Evolutionary conservation across 2,113 vertebrate species (phyloP).

Genomic region (Notothenia rossii): DNA sequence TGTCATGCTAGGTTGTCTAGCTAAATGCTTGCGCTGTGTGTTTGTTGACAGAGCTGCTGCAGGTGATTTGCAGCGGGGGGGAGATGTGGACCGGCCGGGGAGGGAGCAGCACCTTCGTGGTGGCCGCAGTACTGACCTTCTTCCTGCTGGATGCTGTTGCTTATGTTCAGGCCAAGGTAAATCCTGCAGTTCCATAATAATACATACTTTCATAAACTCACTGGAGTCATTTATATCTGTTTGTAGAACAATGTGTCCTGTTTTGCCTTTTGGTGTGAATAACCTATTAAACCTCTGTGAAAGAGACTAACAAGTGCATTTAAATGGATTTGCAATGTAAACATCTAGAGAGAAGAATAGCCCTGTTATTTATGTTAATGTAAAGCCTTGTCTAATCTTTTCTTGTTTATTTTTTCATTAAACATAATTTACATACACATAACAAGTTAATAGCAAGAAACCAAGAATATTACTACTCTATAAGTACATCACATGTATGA

Average conservation of each 20-base stretch:
- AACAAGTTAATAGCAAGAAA: neutral
- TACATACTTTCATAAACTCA: neutral
- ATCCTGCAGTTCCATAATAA: neutral
- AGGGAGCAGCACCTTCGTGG: slow-evolving; percentile 8
- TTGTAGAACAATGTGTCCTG: neutral
- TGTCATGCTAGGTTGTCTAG: neutral
- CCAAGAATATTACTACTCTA: neutral
- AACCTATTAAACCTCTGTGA: neutral
- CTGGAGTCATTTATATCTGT: neutral
- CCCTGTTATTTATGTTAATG: neutral
- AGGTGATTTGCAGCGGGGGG: neutral
- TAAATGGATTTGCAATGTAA: neutral
- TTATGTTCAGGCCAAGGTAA: slow-evolving; percentile 78
- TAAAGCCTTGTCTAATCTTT: neutral
- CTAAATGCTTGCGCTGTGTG: neutral
- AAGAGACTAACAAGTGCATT: neutral
- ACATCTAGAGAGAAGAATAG: neutral
- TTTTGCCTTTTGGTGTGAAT: neutral
- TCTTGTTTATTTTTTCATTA: neutral
- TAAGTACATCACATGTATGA: neutral
- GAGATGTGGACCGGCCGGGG: slow-evolving; percentile 51
- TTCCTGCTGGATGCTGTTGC: slow-evolving; percentile 61
- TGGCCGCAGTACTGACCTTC: slow-evolving; percentile 37
- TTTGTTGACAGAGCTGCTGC: slow-evolving; percentile 23
- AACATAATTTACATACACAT: neutral